phyloP scores from a whole-genome alignment of 1,140 invertebrate genomes.

The Ostrea denselamellosa region DNA sequence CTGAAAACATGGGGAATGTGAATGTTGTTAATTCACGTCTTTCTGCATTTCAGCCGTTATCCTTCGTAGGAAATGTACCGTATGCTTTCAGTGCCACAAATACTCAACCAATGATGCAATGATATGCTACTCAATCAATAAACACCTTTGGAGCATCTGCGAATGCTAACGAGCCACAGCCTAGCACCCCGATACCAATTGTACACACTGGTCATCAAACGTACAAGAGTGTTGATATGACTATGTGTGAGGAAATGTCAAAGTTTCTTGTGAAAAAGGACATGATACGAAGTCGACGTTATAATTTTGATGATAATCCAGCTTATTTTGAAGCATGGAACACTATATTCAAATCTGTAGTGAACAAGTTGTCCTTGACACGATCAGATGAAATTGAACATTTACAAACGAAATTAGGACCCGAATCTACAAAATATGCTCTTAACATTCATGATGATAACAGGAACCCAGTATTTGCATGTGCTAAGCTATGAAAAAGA shows the following conservation, averaged over 20 bases:
- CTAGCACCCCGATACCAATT: no score
- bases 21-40: not conserved
- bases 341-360: slow-evolving; percentile 29
- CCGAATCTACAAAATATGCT: slow-evolving; percentile 45
- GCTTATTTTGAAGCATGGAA: not conserved
- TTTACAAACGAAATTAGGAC: slow-evolving; percentile 52
- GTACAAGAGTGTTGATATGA: not conserved
- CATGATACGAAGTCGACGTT: not conserved
- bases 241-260: slow-evolving; percentile 13
- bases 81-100: not conserved
- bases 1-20: not conserved
- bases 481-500: slow-evolving; percentile 49
- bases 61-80: not conserved
- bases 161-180: no score
- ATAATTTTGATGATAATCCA: slow-evolving; percentile 41
- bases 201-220: no score
- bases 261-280: slow-evolving; percentile 43
- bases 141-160: not conserved
- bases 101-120: not conserved
- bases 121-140: not conserved
- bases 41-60: not conserved
- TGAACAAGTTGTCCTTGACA: slow-evolving; percentile 42
- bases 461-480: slow-evolving; percentile 41
- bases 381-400: slow-evolving; percentile 58
- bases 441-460: slow-evolving; percentile 48